Conservation (phyloP, 2,113 vertebrate species). For the Mustela lutreola region DNA sequence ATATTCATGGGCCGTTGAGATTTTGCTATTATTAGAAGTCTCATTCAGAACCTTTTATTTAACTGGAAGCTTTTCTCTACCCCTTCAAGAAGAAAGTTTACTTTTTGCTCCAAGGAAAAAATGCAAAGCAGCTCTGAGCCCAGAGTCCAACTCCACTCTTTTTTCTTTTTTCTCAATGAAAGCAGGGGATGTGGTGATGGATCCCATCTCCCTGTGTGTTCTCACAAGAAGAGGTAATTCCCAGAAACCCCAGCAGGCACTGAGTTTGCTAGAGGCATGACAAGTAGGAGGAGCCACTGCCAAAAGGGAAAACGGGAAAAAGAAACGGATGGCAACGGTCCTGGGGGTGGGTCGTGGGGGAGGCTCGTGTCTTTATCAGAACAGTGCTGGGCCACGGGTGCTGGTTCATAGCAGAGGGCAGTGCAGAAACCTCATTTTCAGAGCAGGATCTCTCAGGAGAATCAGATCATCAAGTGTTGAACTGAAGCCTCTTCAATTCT, state of each 20-base stretch:
- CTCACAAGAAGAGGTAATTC: background rate
- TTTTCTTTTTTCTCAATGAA: background rate
- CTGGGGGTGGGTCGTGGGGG: too few species aligned
- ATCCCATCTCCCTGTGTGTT: background rate
- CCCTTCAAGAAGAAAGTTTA: background rate
- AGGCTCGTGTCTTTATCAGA: background rate
- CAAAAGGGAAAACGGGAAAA: background rate
- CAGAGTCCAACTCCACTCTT: background rate
- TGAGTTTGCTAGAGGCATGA: background rate
- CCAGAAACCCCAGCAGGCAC: background rate
- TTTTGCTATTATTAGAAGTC: background rate
- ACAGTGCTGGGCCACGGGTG: background rate
- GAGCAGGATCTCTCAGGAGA: background rate
- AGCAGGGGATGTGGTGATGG: background rate
- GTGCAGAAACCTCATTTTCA: background rate
- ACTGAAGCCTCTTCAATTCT: too few species aligned
- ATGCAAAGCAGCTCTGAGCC: background rate
- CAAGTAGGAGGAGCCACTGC: background rate
- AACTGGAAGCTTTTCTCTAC: background rate
- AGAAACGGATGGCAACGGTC: rapidly evolving
- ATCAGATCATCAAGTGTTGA: background rate
- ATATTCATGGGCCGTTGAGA: background rate
- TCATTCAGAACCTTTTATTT: background rate
- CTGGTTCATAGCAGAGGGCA: background rate
- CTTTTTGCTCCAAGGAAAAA: background rate